Conservation (phyloP, 1,140 invertebrate species). For the Trichonephila clavata region DNA sequence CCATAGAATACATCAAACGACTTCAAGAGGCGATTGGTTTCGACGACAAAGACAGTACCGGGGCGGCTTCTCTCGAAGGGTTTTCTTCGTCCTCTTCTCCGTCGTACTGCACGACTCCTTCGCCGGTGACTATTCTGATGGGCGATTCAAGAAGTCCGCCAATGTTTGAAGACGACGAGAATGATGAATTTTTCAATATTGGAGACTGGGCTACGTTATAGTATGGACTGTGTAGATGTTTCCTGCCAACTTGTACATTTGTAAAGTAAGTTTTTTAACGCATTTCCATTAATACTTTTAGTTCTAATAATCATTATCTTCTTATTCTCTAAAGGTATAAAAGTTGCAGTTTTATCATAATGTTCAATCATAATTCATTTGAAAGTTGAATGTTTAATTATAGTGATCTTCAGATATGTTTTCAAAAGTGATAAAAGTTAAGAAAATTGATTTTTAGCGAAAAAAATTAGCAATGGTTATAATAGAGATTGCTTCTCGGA, state of each 20-base stretch:
- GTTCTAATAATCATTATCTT: no score
- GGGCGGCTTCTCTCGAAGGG: slow-evolving; percentile 26
- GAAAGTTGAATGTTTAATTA: no score
- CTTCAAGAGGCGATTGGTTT: slow-evolving; percentile 84
- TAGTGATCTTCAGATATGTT: no score
- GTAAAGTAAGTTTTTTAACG: background rate
- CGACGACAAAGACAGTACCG: slow-evolving; percentile 83
- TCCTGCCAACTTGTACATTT: slow-evolving; percentile 27
- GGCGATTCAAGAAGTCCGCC: background rate
- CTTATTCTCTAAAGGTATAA: no score
- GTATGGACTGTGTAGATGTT: background rate
- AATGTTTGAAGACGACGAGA: slow-evolving; percentile 40
- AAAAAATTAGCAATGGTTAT: no score
- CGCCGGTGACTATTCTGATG: slow-evolving; percentile 50
- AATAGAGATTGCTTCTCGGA: no score
- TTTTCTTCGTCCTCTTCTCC: slow-evolving; percentile 52
- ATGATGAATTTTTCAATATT: slow-evolving; percentile 71
- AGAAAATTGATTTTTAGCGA: no score
- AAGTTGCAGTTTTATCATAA: no score
- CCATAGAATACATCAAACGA: slow-evolving; percentile 94
- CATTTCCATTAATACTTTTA: no score
- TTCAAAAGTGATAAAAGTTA: no score
- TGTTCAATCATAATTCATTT: no score
- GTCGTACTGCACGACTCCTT: slow-evolving; percentile 51
- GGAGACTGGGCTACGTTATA: slow-evolving; percentile 69